Evolutionary conservation across 2,113 vertebrate genomes (phyloP).

Genomic region (Oncorhynchus mykiss): DNA sequence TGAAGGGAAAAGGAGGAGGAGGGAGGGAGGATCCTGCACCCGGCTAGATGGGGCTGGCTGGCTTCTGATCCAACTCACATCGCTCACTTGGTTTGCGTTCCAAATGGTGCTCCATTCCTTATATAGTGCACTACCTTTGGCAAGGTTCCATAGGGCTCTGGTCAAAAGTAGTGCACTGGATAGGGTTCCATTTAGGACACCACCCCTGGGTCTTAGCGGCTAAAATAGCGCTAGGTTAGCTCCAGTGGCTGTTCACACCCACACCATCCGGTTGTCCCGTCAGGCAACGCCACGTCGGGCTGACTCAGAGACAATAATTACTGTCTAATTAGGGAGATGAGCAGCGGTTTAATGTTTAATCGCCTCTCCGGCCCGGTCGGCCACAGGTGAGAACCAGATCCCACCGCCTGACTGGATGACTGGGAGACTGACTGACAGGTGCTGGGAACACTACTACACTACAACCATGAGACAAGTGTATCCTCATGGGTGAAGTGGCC

Average conservation of each 20-base stretch:
- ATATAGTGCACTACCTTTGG: too few species aligned
- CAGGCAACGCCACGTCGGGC: background rate
- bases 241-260: background rate
- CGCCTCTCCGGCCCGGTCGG: slow-evolving; percentile 23
- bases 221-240: slow-evolving; percentile 14
- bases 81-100: background rate
- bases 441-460: slow-evolving; percentile 10
- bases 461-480: too few species aligned
- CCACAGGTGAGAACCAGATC: slow-evolving; percentile 40
- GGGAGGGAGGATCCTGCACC: background rate
- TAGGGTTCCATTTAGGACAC: too few species aligned
- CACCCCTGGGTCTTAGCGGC: background rate
- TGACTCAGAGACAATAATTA: slow-evolving; percentile 68
- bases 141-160: too few species aligned
- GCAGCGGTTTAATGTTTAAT: slow-evolving; percentile 66
- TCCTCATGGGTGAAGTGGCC: too few species aligned
- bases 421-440: background rate
- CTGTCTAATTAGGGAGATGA: slow-evolving; percentile 71
- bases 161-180: too few species aligned
- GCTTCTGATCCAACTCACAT: slow-evolving; percentile 17
- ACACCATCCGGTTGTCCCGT: too few species aligned
- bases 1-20: background rate
- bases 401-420: slow-evolving; percentile 10
- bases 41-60: background rate
- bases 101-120: background rate